Evolutionary conservation across 2,113 vertebrate species (phyloP), one percentile per base, ranked within the genome.

Genomic region (Anoura caudifer): DNA sequence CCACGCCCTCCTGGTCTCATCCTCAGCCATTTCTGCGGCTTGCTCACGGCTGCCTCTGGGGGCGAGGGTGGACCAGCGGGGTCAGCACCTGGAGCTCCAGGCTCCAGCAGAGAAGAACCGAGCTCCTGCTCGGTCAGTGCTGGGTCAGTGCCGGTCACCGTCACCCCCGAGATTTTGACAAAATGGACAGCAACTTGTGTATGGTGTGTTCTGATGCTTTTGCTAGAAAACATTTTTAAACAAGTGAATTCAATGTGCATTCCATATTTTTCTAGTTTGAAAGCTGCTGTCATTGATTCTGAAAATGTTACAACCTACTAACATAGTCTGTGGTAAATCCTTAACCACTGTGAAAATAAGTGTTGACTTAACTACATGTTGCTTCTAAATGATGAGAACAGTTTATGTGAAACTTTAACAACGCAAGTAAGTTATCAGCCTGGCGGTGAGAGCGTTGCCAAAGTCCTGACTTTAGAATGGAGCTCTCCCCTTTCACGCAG

Each of bases 211-310:
- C 59, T 84, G 69, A 75, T 70, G 87, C 41, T 85, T 90, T 88
- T n/a, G 75, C n/a, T 61, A 17, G 52, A 70, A 87, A 87, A 65
- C 15, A 85, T 72, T 38, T 91, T 56, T 7, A 87, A 77, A 59
- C 61, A 43, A 63, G 36, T 92, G 36, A 91, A 52, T 90, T 76
- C 72, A 93, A 52, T 43, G 36, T 10, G 4, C 52, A 83, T 31
- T 73, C 43, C 10, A 9, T 56, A 86, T 33, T 91, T 83, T 72
- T 67, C 82, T 73, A 93, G 56, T 90, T 79, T 92, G 76, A 77
- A 92, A 96, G 59, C 26, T 56, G 75, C 61, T 73, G 24, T 41
- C 52, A 81, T 89, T 91, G 92, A 82, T 73, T 80, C 70, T 89
- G 70, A 77, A 65, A 92, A 81, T 43, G 36, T 70, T 76, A 86